These are phyloP conservation scores for Cyprinodon tularosa DNA, from an alignment of 2,113 vertebrate genomes.

Conservation along the genomic window DNA sequence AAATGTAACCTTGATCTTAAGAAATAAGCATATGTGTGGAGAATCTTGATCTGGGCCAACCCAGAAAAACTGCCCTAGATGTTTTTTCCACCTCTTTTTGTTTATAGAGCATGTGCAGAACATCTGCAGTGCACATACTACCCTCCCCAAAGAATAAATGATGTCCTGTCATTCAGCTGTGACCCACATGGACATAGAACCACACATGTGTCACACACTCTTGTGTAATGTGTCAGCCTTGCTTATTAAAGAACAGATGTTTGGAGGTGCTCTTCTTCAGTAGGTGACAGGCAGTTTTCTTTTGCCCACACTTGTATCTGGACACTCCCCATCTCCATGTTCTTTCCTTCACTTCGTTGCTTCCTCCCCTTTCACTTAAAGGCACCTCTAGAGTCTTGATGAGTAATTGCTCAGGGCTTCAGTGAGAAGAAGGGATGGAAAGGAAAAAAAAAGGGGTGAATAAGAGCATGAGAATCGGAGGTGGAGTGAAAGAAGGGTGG, in stretches of 20 bases:
- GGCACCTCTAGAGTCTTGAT: conserved; percentile 65
- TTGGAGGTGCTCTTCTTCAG: conserved; percentile 30
- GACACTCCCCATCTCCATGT: conserved; percentile 42
- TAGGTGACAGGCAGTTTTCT: conserved; percentile 35
- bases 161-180: conserved; percentile 59
- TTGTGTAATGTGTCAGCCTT: conserved; percentile 40
- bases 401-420: conserved; percentile 78
- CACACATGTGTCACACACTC: conserved; percentile 2
- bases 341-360: conserved; percentile 26
- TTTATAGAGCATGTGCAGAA: conserved; percentile 40
- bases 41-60: neutral
- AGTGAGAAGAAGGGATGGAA: conserved; percentile 62
- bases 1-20: neutral
- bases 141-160: conserved; percentile 61
- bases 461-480: conserved; percentile 40
- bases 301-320: conserved; percentile 20
- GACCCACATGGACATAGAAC: conserved; percentile 29
- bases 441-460: conserved; percentile 32
- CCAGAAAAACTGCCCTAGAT: neutral
- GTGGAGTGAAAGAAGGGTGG: conserved; percentile 38
- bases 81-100: conserved; percentile 23
- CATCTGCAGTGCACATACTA: conserved; percentile 60
- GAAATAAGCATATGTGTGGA: neutral
- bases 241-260: conserved; percentile 55
- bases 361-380: conserved; percentile 29